phyloP scores from a whole-genome alignment of 2,888 invertebrate species.

The Himalopsyche kuldschensis region DNA sequence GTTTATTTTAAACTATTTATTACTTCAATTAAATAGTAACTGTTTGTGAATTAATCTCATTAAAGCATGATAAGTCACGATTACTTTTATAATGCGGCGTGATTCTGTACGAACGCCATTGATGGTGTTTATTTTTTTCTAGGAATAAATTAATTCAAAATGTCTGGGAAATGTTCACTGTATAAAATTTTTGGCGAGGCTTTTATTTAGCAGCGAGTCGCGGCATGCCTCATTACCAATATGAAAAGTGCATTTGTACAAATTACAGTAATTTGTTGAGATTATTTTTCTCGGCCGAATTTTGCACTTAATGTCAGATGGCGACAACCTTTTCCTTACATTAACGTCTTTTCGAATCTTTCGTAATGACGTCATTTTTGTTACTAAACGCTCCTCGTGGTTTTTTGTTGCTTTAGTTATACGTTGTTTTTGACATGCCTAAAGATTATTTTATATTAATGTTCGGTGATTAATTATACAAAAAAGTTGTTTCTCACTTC shows the following conservation, averaged over 20 bases:
- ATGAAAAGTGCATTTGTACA: constrained; percentile 22
- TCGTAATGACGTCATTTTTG: too few species aligned
- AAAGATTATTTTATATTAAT: not conserved
- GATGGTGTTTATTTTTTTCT: constrained; percentile 11
- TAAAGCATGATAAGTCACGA: too few species aligned
- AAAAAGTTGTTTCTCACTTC: too few species aligned
- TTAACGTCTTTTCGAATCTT: not conserved
- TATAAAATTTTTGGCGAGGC: not conserved
- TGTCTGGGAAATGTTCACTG: not conserved
- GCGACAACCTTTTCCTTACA: not conserved
- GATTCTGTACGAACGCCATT: not conserved
- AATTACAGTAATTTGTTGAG: constrained; percentile 28
- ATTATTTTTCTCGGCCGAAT: constrained; percentile 15
- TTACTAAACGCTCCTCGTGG: too few species aligned
- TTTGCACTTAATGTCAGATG: not conserved
- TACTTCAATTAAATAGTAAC: too few species aligned
- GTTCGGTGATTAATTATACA: too few species aligned
- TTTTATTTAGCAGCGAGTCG: not conserved
- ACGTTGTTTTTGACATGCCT: not conserved
- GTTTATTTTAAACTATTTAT: too few species aligned
- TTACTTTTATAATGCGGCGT: not conserved
- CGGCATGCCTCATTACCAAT: constrained; percentile 14
- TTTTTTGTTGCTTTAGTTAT: not conserved
- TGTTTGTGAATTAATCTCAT: too few species aligned
- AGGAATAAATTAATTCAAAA: constrained; percentile 14